A percentile compares a stretch with the other conserved stretches of the same genome.
These are phyloP conservation scores for Aphelenchoides besseyi DNA, from an alignment of 1,140 invertebrate species.

Conservation along the genomic window DNA sequence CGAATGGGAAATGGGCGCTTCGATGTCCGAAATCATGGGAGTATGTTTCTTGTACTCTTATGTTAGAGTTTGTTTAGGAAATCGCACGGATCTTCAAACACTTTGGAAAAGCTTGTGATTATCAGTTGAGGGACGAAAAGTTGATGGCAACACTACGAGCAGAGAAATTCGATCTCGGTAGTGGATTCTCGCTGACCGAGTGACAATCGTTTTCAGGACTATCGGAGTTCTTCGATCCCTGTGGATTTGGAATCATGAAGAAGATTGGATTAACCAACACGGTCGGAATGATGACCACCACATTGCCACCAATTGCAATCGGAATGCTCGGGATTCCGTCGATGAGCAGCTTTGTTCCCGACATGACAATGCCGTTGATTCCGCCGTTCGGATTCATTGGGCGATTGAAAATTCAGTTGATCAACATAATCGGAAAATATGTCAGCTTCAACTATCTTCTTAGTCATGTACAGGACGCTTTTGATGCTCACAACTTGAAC, in stretches of 20 bases:
- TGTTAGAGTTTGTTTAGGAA: not conserved
- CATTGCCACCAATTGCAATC: not conserved
- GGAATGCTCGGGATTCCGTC: not conserved
- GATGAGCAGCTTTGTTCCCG: not conserved
- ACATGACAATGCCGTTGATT: not conserved
- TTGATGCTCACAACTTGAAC: not conserved
- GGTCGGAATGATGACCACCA: not conserved
- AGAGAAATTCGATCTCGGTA: slow-evolving; percentile 27
- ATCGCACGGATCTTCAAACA: not conserved
- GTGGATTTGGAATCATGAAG: slow-evolving; percentile 1
- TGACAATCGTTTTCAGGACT: slow-evolving; percentile 1
- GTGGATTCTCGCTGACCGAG: too few species aligned
- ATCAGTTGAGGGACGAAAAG: slow-evolving; percentile 10
- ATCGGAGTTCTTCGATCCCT: slow-evolving; percentile 10
- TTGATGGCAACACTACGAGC: slow-evolving; percentile 22
- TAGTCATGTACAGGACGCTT: not conserved
- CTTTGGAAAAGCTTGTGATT: not conserved
- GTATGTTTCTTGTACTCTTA: not conserved
- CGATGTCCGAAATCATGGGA: not conserved
- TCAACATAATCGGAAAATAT: not conserved
- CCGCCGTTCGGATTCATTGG: not conserved
- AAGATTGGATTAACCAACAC: not conserved
- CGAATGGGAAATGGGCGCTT: not conserved
- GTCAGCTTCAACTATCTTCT: not conserved
- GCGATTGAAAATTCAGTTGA: not conserved